Conservation (phyloP, 1,140 invertebrate species). For the Drosophila ambigua region DNA sequence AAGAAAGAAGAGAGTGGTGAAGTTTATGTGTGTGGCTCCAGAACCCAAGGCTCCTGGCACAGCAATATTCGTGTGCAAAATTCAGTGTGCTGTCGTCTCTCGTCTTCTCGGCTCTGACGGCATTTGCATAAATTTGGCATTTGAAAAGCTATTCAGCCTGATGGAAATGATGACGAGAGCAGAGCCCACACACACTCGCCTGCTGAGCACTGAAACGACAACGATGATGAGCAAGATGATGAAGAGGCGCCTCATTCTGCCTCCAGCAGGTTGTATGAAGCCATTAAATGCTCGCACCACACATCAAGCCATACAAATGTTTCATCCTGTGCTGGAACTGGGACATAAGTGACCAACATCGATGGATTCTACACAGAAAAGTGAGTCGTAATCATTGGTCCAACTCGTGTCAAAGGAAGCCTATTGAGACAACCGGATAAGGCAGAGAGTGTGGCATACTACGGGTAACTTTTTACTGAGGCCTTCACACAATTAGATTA, state of each 20-base stretch:
- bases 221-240: conserved; percentile 46
- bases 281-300: conserved; percentile 68
- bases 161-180: conserved; percentile 73
- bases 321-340: conserved; percentile 11
- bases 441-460: not conserved
- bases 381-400: conserved; percentile 27
- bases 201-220: conserved; percentile 8
- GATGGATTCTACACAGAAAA: conserved; percentile 28
- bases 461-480: not conserved
- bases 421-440: conserved; percentile 13
- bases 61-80: conserved; percentile 75
- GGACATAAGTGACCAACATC: conserved; percentile 15
- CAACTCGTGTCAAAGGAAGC: not conserved
- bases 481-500: not conserved
- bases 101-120: conserved; percentile 29
- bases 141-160: conserved; percentile 77
- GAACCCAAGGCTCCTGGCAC: conserved; percentile 14
- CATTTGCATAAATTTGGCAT: conserved; percentile 80
- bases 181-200: conserved; percentile 30
- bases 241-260: conserved; percentile 29
- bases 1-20: too few species aligned
- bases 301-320: conserved; percentile 55
- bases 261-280: conserved; percentile 48
- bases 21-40: too few species aligned
- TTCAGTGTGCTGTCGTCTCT: conserved; percentile 42